These are phyloP conservation scores for Cosmia trapezina DNA, from an alignment of 2,888 invertebrate genomes.

Conservation along the genomic window DNA sequence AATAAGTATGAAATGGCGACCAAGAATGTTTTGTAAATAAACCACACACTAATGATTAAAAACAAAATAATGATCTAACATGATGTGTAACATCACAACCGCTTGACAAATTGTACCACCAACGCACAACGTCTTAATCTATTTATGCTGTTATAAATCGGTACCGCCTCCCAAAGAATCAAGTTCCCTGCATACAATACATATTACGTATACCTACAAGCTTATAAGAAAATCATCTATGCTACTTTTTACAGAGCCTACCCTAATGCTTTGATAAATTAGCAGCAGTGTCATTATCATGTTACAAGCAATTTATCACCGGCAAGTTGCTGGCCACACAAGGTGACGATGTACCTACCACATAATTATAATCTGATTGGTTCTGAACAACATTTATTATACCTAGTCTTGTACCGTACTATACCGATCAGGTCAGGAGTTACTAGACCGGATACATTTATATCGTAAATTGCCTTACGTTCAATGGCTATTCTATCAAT, in stretches of 20 bases:
- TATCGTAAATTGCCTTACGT: constrained; percentile 50
- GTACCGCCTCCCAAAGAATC: constrained; percentile 19
- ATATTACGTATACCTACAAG: constrained; percentile 4
- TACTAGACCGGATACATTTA: constrained; percentile 66
- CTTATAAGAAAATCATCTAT: constrained; percentile 32
- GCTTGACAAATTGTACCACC: constrained; percentile 19
- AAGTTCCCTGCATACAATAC: constrained; percentile 33
- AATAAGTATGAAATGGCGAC: background rate
- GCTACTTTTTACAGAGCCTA: constrained; percentile 60
- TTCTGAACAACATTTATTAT: constrained; percentile 54
- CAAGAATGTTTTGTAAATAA: background rate
- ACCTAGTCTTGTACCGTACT: constrained; percentile 56
- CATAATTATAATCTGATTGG: constrained; percentile 68
- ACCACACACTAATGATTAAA: background rate
- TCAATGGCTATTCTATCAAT: constrained; percentile 53
- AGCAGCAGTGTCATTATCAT: constrained; percentile 65
- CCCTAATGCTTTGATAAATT: constrained; percentile 64
- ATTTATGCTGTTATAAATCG: constrained; percentile 21
- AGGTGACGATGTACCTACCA: constrained; percentile 56
- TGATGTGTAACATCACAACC: constrained; percentile 14
- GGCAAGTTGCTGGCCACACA: constrained; percentile 58
- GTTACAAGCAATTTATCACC: constrained; percentile 62
- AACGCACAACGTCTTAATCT: constrained; percentile 17
- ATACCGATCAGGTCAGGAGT: constrained; percentile 60
- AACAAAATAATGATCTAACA: background rate